Evolutionary conservation across 2,888 invertebrate genomes (phyloP).

Genomic region (Polymixis lichenea): DNA sequence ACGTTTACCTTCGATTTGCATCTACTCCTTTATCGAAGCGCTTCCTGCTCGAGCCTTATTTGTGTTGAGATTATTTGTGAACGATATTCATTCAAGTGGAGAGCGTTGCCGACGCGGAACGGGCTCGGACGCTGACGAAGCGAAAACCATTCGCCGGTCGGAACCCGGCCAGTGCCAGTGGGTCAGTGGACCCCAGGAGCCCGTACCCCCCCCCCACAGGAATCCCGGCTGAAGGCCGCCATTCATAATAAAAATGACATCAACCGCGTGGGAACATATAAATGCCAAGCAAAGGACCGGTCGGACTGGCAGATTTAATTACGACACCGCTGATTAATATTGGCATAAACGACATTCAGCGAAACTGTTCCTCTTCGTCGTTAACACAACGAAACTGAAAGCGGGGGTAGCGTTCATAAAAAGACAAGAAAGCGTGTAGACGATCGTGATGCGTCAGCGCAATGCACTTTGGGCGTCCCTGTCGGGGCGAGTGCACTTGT

Average conservation of each 20-base stretch:
- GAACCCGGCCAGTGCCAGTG: constrained; percentile 79
- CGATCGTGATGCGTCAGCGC: constrained; percentile 88
- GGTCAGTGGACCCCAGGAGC: constrained; percentile 84
- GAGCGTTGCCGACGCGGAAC: constrained; percentile 70
- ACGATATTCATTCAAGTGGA: constrained; percentile 76
- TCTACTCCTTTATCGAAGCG: constrained; percentile 70
- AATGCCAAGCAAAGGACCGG: constrained; percentile 85
- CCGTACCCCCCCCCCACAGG: constrained; percentile 70
- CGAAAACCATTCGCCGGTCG: constrained; percentile 79
- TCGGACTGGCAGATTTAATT: constrained; percentile 86
- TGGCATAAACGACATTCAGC: constrained; percentile 80
- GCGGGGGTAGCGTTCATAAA: constrained; percentile 81
- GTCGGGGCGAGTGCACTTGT: constrained; percentile 79
- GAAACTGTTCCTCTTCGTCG: constrained; percentile 71
- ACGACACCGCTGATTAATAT: constrained; percentile 82
- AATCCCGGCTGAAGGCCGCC: constrained; percentile 80
- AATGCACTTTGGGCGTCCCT: constrained; percentile 82
- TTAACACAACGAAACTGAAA: constrained; percentile 83
- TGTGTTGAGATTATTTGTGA: constrained; percentile 70
- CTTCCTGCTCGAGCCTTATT: constrained; percentile 75
- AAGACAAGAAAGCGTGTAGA: constrained; percentile 81
- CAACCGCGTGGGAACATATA: constrained; percentile 88
- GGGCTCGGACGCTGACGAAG: constrained; percentile 81
- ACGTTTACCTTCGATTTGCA: constrained; percentile 84
- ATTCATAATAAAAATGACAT: constrained; percentile 89